Percentiles rank a stretch among this genome's conserved stretches.
Evolutionary conservation across 2,113 vertebrate genomes (phyloP).

Genomic region (Otis tarda): DNA sequence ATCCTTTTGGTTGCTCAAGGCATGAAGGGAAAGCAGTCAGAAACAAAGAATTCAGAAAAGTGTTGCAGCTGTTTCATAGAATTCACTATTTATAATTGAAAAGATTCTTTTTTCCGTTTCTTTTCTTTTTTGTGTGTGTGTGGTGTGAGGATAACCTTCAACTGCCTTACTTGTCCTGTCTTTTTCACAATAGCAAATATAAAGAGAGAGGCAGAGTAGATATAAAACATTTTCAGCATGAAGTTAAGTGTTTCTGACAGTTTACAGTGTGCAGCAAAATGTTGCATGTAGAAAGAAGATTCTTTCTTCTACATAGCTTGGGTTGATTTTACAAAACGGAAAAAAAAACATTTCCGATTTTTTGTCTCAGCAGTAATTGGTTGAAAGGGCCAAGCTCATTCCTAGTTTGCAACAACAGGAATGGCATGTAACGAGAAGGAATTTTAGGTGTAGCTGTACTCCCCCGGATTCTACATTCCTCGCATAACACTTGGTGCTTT

Average conservation of each 20-base stretch:
- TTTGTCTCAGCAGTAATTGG: not conserved
- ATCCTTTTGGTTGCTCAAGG: constrained; percentile 85
- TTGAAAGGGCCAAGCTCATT: not conserved
- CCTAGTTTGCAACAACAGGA: not conserved
- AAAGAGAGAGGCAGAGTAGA: constrained; percentile 10
- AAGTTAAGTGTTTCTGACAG: constrained; percentile 36
- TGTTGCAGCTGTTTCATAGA: constrained; percentile 79
- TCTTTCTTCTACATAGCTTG: not conserved
- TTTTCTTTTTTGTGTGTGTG: not conserved
- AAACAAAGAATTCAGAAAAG: constrained; percentile 82
- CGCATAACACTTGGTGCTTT: not conserved
- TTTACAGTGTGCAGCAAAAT: constrained; percentile 22
- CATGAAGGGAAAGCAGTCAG: constrained; percentile 71
- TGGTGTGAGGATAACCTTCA: constrained; percentile 57
- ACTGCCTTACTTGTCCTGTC: constrained; percentile 45
- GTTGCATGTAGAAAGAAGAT: not conserved
- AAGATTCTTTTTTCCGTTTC: not conserved
- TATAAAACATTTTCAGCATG: constrained; percentile 24
- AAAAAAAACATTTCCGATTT: not conserved
- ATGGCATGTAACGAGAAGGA: not conserved
- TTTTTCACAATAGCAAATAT: constrained; percentile 44
- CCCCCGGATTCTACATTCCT: not conserved
- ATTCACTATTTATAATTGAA: constrained; percentile 75
- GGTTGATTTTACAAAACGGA: not conserved
- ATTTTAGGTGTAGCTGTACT: not conserved